Percentiles rank a stretch among this genome's conserved stretches.
phyloP scores from a whole-genome alignment of 2,797 vertebrate genomes.

The Sebastes oblongus region DNA sequence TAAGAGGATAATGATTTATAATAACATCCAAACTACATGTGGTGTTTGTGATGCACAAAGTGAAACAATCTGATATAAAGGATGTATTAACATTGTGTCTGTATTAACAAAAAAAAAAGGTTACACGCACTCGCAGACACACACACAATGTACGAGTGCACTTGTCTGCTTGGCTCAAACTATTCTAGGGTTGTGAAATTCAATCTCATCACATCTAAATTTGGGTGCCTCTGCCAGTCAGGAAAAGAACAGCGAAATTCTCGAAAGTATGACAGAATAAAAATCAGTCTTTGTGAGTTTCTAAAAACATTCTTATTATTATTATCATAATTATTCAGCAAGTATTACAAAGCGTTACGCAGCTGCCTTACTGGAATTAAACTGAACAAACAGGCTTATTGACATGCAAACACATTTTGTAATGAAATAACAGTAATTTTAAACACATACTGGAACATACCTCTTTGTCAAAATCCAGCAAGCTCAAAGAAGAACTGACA shows the following conservation, averaged over 20 bases:
- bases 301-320: neutral
- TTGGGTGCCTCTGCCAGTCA: constrained; percentile 33
- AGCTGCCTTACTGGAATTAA: neutral
- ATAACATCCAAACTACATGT: neutral
- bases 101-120: neutral
- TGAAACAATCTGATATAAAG: neutral
- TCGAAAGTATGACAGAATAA: neutral
- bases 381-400: neutral
- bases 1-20: neutral
- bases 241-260: constrained; percentile 5
- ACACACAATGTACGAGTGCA: neutral
- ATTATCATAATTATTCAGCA: neutral
- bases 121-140: neutral
- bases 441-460: constrained; percentile 19
- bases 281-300: neutral
- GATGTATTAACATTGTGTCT: neutral
- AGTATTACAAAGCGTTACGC: neutral
- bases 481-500: constrained; percentile 8
- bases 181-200: constrained; percentile 74
- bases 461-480: constrained; percentile 27
- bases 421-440: neutral
- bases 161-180: constrained; percentile 41
- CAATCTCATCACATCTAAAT: constrained; percentile 70
- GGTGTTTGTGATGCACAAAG: neutral
- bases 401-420: neutral